Conservation (phyloP, 2,113 vertebrate species). For the Dipodomys ordii region DNA sequence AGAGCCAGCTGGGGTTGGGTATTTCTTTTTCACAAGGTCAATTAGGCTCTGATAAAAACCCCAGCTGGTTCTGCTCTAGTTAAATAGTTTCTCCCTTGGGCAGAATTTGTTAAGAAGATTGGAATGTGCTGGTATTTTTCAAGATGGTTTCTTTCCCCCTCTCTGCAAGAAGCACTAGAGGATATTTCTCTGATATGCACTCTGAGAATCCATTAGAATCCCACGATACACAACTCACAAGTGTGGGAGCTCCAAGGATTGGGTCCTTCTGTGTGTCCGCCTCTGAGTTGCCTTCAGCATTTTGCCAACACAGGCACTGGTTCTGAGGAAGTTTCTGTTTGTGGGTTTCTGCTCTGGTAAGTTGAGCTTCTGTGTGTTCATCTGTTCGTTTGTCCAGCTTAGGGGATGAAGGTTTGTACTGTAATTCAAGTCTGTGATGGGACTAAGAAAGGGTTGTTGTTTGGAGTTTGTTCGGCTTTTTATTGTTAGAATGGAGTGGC, state of each 20-base stretch:
- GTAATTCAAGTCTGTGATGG: neutral
- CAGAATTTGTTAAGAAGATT: slow-evolving; percentile 45
- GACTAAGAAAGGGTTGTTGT: neutral
- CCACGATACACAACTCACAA: neutral
- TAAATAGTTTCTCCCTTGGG: slow-evolving; percentile 44
- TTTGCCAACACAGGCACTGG: neutral
- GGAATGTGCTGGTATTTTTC: slow-evolving; percentile 35
- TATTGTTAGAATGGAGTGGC: neutral
- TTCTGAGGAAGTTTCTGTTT: neutral
- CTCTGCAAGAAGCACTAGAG: neutral
- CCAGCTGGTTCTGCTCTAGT: slow-evolving; percentile 9
- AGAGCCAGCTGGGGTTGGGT: neutral
- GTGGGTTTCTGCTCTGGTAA: neutral
- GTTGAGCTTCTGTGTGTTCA: neutral
- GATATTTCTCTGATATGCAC: neutral
- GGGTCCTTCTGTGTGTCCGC: neutral
- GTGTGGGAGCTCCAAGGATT: neutral
- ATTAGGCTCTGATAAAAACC: neutral
- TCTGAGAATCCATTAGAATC: neutral
- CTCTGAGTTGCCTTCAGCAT: neutral
- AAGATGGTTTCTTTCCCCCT: slow-evolving; percentile 13
- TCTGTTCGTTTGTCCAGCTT: neutral
- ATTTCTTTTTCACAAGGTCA: neutral
- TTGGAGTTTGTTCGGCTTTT: neutral
- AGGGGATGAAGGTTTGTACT: neutral